These are phyloP conservation scores for Octodon degus DNA, from an alignment of 2,113 vertebrate genomes.

Conservation along the genomic window DNA sequence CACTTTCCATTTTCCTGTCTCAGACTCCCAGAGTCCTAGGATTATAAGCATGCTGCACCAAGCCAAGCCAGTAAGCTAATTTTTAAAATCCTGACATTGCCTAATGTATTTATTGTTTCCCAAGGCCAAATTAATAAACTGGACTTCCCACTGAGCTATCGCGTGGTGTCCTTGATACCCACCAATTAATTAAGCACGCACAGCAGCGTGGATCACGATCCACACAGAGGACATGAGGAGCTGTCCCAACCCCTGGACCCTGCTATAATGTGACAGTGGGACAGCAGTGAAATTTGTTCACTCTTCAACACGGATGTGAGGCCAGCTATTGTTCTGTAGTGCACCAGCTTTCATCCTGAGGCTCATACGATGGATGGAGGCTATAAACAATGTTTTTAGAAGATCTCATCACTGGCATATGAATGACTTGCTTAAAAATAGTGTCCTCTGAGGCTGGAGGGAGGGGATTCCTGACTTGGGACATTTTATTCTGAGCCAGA, in stretches of 20 bases:
- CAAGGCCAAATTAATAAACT: slow-evolving; percentile 7
- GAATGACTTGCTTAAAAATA: neutral
- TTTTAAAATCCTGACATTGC: neutral
- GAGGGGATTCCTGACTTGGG: neutral
- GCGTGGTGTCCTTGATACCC: neutral
- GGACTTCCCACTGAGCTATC: neutral
- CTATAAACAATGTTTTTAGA: slow-evolving; percentile 35
- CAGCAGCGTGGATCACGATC: neutral
- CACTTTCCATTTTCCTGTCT: neutral
- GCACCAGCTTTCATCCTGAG: slow-evolving; percentile 33
- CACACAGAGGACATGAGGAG: neutral
- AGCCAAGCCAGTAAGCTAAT: neutral
- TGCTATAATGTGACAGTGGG: neutral
- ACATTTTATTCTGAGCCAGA: neutral
- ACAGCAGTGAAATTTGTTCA: slow-evolving; percentile 41
- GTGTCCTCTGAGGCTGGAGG: neutral
- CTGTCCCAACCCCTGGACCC: neutral
- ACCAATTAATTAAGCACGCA: neutral
- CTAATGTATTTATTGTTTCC: neutral
- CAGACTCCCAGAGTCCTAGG: neutral
- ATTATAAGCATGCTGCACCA: neutral
- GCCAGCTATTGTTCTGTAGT: slow-evolving; percentile 29
- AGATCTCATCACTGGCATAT: neutral
- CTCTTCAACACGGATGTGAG: slow-evolving; percentile 65
- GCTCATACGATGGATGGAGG: slow-evolving; percentile 10